Percentiles rank a stretch among this genome's conserved stretches.
Conservation (phyloP, 2,113 vertebrate genomes). For the Mesitornis unicolor region DNA sequence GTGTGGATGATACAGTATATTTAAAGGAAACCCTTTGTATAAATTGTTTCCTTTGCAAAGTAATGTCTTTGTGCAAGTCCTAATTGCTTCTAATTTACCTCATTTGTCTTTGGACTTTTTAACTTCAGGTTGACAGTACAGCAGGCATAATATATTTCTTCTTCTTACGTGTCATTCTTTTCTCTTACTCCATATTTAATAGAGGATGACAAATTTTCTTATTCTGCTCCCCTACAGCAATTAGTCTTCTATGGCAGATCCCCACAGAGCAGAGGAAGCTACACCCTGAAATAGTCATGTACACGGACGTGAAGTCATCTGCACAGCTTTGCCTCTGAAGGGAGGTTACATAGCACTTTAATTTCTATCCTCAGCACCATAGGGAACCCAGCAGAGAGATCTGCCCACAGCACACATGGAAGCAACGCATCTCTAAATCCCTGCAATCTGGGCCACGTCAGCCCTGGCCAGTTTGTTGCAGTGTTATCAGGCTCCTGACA, state of each 20-base stretch:
- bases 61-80: neutral
- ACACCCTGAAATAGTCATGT: constrained; percentile 10
- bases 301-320: neutral
- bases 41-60: constrained; percentile 12
- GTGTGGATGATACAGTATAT: neutral
- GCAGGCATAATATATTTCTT: neutral
- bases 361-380: neutral
- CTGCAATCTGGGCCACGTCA: neutral
- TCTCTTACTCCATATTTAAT: neutral
- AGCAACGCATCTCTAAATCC: neutral
- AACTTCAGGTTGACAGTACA: neutral
- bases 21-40: constrained; percentile 11
- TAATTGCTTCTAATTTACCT: neutral
- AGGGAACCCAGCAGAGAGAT: neutral
- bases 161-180: neutral
- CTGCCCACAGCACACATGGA: neutral
- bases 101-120: neutral
- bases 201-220: neutral
- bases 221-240: neutral
- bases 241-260: neutral
- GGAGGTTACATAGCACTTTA: neutral
- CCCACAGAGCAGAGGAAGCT: neutral
- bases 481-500: neutral
- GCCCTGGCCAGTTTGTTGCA: neutral
- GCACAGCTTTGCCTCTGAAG: neutral